Evolutionary conservation across 2,113 vertebrate species (phyloP).

Genomic region (Pangasianodon gigas): DNA sequence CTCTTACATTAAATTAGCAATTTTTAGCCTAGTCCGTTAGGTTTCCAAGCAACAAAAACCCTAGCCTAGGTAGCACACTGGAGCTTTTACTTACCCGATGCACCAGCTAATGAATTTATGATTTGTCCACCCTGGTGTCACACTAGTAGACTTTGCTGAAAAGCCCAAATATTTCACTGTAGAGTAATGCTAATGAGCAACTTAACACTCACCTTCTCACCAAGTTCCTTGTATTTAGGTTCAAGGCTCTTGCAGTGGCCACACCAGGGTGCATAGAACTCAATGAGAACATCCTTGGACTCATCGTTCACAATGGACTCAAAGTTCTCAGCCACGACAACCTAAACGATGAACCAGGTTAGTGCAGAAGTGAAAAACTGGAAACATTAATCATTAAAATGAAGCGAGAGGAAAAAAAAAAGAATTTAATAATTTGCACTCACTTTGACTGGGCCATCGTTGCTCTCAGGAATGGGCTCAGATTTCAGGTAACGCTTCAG

Average conservation of each 20-base stretch:
- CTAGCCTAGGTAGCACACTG: not conserved
- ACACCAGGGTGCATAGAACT: constrained; percentile 98
- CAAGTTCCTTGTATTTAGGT: constrained; percentile 93
- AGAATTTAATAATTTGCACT: constrained; percentile 18
- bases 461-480: constrained; percentile 88
- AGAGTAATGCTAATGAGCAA: not conserved
- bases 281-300: constrained; percentile 93
- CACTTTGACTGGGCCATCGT: constrained; percentile 96
- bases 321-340: constrained; percentile 95
- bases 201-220: constrained; percentile 82
- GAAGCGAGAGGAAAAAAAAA: not conserved
- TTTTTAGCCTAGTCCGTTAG: not conserved
- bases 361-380: not conserved
- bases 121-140: not conserved
- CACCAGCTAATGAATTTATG: not conserved
- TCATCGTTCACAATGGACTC: constrained; percentile 93
- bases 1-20: not conserved
- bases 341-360: constrained; percentile 67
- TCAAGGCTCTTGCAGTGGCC: constrained; percentile 98
- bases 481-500: constrained; percentile 95
- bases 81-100: not conserved
- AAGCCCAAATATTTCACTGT: not conserved
- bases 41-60: not conserved
- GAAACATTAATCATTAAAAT: not conserved
- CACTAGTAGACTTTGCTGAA: not conserved